Evolutionary conservation across 1,140 invertebrate genomes (phyloP).

Genomic region (Trypoxylus dichotomus): DNA sequence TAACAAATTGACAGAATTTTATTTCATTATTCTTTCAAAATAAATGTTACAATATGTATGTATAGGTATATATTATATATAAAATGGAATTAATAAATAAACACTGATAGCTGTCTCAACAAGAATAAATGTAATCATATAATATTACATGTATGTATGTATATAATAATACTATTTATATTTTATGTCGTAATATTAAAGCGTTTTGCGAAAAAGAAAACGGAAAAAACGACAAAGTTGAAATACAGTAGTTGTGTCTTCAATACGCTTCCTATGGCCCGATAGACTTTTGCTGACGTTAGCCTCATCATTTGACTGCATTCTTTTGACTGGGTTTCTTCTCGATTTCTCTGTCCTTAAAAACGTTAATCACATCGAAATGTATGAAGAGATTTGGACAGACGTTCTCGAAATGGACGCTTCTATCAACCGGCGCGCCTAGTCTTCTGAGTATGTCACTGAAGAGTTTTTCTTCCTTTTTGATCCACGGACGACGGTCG

Average conservation of each 20-base stretch:
- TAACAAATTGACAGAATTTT: slow-evolving; percentile 11
- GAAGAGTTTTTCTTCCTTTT: slow-evolving; percentile 78
- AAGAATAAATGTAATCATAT: background rate
- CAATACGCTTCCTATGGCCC: background rate
- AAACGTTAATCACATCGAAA: slow-evolving; percentile 68
- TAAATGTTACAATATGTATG: slow-evolving; percentile 6
- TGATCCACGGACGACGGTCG: slow-evolving; percentile 76
- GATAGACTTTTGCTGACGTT: background rate
- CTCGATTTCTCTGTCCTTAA: slow-evolving; percentile 43
- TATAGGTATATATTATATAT: background rate
- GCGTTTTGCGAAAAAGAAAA: background rate
- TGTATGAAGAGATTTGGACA: slow-evolving; percentile 66
- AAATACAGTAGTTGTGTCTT: background rate
- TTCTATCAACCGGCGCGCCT: slow-evolving; percentile 63
- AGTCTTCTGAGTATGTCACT: slow-evolving; percentile 65
- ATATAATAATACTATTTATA: slow-evolving; percentile 10
- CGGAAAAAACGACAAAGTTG: background rate
- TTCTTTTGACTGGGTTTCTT: background rate
- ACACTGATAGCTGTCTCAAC: slow-evolving; percentile 8
- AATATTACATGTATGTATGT: slow-evolving; percentile 7
- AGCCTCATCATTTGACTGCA: background rate
- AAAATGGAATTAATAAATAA: slow-evolving; percentile 20
- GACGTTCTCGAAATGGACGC: slow-evolving; percentile 68
- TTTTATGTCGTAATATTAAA: background rate
- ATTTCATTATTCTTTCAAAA: slow-evolving; percentile 6